Conservation (phyloP, 2,888 invertebrate species). For the Agonopterix heracliana region DNA sequence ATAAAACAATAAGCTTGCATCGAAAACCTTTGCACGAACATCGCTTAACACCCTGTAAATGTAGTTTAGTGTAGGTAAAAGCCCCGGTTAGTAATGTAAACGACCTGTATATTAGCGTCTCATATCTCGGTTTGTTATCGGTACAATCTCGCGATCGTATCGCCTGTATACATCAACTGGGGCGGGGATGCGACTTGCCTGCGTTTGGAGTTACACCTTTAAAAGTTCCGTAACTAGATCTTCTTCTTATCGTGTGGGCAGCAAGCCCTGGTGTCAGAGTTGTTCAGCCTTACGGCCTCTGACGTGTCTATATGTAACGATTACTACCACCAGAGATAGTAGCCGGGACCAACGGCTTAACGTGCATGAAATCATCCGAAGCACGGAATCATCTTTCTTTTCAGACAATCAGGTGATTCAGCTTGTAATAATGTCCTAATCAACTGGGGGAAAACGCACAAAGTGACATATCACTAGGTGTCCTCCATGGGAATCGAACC, state of each 20-base stretch:
- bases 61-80: neutral
- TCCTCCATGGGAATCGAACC: too few species aligned
- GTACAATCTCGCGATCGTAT: conserved; percentile 43
- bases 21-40: neutral
- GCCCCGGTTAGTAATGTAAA: neutral
- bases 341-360: neutral
- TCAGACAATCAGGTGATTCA: neutral
- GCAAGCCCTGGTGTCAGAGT: too few species aligned
- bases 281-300: too few species aligned
- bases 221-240: too few species aligned
- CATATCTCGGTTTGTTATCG: conserved; percentile 49
- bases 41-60: neutral
- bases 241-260: too few species aligned
- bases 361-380: neutral
- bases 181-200: conserved; percentile 5
- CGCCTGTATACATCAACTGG: conserved; percentile 25
- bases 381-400: neutral
- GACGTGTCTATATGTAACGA: too few species aligned
- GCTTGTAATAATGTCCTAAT: neutral
- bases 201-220: too few species aligned
- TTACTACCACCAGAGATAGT: neutral
- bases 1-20: too few species aligned
- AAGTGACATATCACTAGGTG: too few species aligned
- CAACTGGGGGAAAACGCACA: too few species aligned
- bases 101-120: conserved; percentile 18